Base-by-base conservation (phyloP, 2,113 vertebrate genomes). In the Aythya baeri region DNA sequence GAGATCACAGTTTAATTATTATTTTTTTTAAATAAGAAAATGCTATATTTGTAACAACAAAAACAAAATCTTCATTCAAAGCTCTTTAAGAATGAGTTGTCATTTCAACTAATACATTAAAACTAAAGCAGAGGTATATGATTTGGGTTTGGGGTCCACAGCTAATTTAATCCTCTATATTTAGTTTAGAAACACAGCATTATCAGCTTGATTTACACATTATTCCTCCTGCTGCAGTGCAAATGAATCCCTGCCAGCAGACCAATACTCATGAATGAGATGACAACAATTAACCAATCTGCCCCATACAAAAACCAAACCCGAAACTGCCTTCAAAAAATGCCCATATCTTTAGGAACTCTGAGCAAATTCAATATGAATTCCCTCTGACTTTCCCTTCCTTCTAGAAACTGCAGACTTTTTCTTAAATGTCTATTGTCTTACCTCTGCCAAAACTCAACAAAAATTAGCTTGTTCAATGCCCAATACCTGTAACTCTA, bases 11-110 rank as follows among this genome's bases (percentile, higher is more conserved):
- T 62, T 94, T 70, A 93, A 85, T 91, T 92, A 72, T 22, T 73
- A 6, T 94, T 85, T 96, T 18, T 41, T 41, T 41, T 41, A 34
- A 94, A 68, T 59, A 88, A 95, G 59, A 67, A 88, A 87, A 80
- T 29, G 18, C 4, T 87, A 58, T 71, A 70, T 85, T 79, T 27
- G 31, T 22, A 52, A 43, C 67, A 27, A 58, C 46, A 88, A 85
- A 88, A 49, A 36, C 9, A 63, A 71, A 20, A 3, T 21, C 22
- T 75, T 78, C 13, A 15, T 80, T 71, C 46, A 27, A 70, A 80
- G 20, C 41, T 88, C 27, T 83, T 77, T 59, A 80, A 71, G 55
- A 91, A 50, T 21, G 29, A 81, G n/a, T 34, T 83, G 65, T 26
- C 36, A 46, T 68, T 78, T 89, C 57, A 80, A 74, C 50, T 76